Evolutionary conservation across 2,113 vertebrate species (phyloP), one percentile per base, ranked within the genome.

Genomic region (Monopterus albus): DNA sequence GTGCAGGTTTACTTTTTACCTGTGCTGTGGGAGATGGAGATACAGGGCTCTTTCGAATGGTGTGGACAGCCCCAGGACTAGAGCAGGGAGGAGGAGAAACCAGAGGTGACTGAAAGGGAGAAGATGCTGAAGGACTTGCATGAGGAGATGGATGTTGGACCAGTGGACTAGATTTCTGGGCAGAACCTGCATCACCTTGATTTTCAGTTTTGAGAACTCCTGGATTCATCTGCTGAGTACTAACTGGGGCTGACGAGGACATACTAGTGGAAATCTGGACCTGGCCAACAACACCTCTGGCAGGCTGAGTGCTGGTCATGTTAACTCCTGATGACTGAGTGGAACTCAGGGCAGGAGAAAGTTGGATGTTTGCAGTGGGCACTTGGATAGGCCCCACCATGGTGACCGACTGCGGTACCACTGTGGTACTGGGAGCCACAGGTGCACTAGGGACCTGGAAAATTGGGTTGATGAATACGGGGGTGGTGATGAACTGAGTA

Each of bases 391-490:
- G 91, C 40, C 95, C 95, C 72, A 98, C 94, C 69, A 97, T 95
- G 0, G 96, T 94, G 70, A 95, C 94, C 38, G 96, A 87, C 75
- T 96, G 96, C 52, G 97, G 94, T 69, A 95, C 95, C 80, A 96
- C 95, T 88, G 95, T 95, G 45, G 83, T 82, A 62, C 76, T 91
- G 9, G 91, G 86, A 18, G 91, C 70, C 38, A 89, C 85, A 49
- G 92, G 81, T 8, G 87, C 56, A 64, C 83, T 67, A 1, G 92
- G 88, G 40, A 96, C 95, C 79, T 99, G 96, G 83, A 98, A 96
- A 84, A 97, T 95, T 13, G 95, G 95, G 1, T 96, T 98, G 72
- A 98, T 96, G 86, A 97, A 98, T 57, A 99, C 94, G 0, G 97
- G 96, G 31, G 90, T 79, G 46, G 96, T 94, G 42, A 97, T 96